A percentile compares a stretch with the other conserved stretches of the same genome.
Conservation (phyloP, 1,140 invertebrate genomes). For the Steinernema khuongi region DNA sequence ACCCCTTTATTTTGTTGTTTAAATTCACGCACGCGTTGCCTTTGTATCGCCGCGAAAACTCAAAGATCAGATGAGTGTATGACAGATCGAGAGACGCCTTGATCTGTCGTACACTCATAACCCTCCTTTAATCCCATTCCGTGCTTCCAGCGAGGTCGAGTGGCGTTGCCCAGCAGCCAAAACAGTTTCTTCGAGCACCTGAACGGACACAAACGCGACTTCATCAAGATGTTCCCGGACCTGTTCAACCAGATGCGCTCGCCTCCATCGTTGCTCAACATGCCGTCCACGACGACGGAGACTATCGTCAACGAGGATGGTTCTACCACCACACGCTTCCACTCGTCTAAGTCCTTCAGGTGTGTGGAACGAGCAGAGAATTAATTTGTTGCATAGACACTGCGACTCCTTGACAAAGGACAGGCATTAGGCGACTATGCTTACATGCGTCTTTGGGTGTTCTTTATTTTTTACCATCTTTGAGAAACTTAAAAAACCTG, state of each 20-base stretch:
- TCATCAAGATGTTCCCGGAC: conserved; percentile 35
- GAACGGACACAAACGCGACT: conserved; percentile 15
- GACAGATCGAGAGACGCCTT: too few species aligned
- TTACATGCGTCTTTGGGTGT: too few species aligned
- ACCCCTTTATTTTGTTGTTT: too few species aligned
- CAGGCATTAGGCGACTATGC: too few species aligned
- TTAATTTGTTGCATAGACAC: not conserved
- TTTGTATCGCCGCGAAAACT: too few species aligned
- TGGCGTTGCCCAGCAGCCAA: not conserved
- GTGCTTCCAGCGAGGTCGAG: not conserved
- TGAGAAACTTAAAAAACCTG: not conserved
- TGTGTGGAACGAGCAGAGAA: conserved; percentile 4
- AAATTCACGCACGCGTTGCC: too few species aligned
- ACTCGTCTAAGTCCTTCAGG: conserved; percentile 28
- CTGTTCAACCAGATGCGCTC: conserved; percentile 36
- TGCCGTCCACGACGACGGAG: conserved; percentile 24
- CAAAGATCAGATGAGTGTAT: too few species aligned
- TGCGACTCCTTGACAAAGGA: not conserved
- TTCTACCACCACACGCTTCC: conserved; percentile 30
- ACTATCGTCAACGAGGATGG: conserved; percentile 34
- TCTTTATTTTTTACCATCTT: not conserved
- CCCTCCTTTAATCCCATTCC: conserved; percentile 7
- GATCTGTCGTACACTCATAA: conserved; percentile 12
- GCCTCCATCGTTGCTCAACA: conserved; percentile 21
- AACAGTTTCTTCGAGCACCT: not conserved